A percentile compares a stretch with the other conserved stretches of the same genome.
phyloP scores from a whole-genome alignment of 2,113 vertebrate genomes.

The Equus przewalskii region DNA sequence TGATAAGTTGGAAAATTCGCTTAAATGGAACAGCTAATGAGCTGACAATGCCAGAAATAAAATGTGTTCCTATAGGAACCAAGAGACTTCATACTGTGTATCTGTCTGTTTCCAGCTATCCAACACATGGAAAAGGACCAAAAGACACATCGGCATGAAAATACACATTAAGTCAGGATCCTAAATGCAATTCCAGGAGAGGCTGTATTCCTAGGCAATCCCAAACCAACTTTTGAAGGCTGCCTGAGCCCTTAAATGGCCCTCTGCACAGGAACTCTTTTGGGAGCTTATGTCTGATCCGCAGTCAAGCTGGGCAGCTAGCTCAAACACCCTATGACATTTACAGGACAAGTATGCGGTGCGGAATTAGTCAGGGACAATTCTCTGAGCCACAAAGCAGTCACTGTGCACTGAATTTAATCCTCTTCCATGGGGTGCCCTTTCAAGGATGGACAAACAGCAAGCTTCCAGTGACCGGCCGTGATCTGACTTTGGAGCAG shows the following conservation, averaged over 20 bases:
- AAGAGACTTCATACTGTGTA: constrained; percentile 16
- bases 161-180: constrained; percentile 26
- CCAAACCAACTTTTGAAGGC: constrained; percentile 53
- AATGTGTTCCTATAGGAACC: constrained; percentile 59
- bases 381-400: constrained; percentile 78
- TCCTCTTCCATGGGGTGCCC: neutral
- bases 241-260: neutral
- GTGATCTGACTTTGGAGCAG: neutral
- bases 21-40: constrained; percentile 61
- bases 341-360: constrained; percentile 68
- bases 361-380: constrained; percentile 74
- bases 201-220: constrained; percentile 46
- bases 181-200: constrained; percentile 58
- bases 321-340: constrained; percentile 53
- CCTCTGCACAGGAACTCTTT: constrained; percentile 43
- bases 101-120: constrained; percentile 56
- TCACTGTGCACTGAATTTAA: constrained; percentile 4
- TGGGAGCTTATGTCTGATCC: constrained; percentile 74
- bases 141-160: constrained; percentile 56
- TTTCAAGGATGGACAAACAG: neutral
- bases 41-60: constrained; percentile 42
- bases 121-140: constrained; percentile 50
- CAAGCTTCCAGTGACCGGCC: neutral
- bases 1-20: constrained; percentile 22
- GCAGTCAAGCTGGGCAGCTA: constrained; percentile 59